Conservation (phyloP, 2,888 invertebrate genomes). For the Pseudoips prasinana region DNA sequence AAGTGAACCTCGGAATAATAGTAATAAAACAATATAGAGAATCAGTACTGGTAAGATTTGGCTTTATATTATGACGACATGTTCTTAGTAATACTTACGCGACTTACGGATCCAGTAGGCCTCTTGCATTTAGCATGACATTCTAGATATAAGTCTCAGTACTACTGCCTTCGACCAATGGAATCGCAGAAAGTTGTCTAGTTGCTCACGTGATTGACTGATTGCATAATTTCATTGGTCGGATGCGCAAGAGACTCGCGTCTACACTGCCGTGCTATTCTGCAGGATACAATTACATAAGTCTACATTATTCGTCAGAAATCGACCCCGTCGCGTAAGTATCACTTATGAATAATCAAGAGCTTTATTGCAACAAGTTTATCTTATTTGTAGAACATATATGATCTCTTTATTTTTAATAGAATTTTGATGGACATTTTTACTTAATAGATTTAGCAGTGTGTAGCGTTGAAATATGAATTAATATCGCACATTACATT, state of each 20-base stretch:
- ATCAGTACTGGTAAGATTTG: conserved; percentile 45
- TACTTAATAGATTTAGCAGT: conserved; percentile 77
- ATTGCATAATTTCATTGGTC: too few species aligned
- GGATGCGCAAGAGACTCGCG: too few species aligned
- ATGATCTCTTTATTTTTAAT: conserved; percentile 80
- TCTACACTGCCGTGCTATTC: too few species aligned
- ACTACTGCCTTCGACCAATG: too few species aligned
- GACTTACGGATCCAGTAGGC: background rate
- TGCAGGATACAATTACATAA: too few species aligned
- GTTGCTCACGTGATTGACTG: too few species aligned
- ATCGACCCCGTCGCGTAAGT: conserved; percentile 45
- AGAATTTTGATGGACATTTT: conserved; percentile 79
- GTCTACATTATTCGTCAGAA: too few species aligned
- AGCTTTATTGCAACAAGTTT: conserved; percentile 76
- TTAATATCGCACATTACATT: conserved; percentile 61
- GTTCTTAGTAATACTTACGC: conserved; percentile 51
- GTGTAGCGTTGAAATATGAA: conserved; percentile 61
- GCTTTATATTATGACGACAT: conserved; percentile 32
- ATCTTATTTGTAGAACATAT: conserved; percentile 73
- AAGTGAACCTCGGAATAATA: conserved; percentile 34
- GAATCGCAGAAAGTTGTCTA: too few species aligned
- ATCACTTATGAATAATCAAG: conserved; percentile 57
- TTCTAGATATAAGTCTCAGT: too few species aligned
- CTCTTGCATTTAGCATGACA: too few species aligned
- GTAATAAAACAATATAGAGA: conserved; percentile 31